phyloP scores from a whole-genome alignment of 2,797 vertebrate genomes.

The Gymnothorax javanicus region DNA sequence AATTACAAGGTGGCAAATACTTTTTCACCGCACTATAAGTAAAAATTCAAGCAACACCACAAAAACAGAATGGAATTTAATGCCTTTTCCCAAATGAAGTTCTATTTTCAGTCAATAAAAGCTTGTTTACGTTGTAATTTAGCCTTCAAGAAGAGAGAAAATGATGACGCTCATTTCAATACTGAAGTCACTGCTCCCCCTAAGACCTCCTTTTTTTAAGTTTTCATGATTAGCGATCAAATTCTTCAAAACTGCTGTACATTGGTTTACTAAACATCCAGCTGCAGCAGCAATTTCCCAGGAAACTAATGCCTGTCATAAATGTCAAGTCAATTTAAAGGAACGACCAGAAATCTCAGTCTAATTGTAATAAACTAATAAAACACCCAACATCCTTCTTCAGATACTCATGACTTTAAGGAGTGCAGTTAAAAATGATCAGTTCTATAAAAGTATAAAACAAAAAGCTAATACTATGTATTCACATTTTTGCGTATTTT shows the following conservation, averaged over 20 bases:
- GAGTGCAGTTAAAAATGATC: background rate
- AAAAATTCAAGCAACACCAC: background rate
- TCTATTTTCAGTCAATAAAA: background rate
- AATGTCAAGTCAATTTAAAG: background rate
- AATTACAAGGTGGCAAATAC: too few relatives aligned
- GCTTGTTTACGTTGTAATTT: background rate
- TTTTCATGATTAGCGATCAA: background rate
- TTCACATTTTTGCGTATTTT: slow-evolving; percentile 29
- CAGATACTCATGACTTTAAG: background rate
- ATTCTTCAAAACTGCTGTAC: background rate
- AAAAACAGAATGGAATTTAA: slow-evolving; percentile 13
- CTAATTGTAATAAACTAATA: background rate
- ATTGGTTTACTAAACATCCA: background rate
- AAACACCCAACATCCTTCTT: background rate
- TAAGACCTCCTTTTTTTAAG: background rate
- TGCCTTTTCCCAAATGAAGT: background rate
- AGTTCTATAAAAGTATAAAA: background rate
- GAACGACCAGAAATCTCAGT: background rate
- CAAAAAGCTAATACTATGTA: slow-evolving; percentile 12
- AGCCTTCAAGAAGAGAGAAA: background rate
- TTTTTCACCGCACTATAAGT: too few relatives aligned
- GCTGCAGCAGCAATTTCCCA: background rate
- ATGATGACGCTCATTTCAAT: background rate
- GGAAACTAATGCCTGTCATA: background rate
- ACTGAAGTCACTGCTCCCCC: background rate